These are phyloP conservation scores for Punctoribates punctum DNA, from an alignment of 2,888 invertebrate species.

Conservation along the genomic window DNA sequence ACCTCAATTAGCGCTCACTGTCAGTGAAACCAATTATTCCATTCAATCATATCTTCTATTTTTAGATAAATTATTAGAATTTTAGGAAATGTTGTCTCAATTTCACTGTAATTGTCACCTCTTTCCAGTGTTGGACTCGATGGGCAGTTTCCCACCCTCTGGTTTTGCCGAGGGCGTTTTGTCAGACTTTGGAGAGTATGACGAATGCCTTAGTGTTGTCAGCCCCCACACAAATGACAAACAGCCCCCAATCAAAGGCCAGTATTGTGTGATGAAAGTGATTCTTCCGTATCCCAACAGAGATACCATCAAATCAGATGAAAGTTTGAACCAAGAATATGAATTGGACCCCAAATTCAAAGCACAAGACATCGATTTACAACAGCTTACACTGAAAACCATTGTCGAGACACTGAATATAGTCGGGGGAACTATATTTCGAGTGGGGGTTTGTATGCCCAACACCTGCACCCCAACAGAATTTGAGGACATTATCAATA, in stretches of 20 bases:
- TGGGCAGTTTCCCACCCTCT: not conserved
- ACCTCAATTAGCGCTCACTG: too few species aligned
- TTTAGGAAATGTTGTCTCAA: not conserved
- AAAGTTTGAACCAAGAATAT: not conserved
- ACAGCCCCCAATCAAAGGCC: not conserved
- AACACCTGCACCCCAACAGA: not conserved
- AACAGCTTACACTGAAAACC: not conserved
- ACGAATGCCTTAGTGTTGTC: not conserved
- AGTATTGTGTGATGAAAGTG: conserved; percentile 13
- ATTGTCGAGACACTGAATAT: conserved; percentile 14
- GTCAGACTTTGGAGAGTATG: conserved; percentile 18
- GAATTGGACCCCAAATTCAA: not conserved
- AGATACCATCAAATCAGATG: not conserved
- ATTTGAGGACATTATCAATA: not conserved
- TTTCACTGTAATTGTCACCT: not conserved
- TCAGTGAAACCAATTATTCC: too few species aligned
- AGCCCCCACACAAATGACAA: not conserved
- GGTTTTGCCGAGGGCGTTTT: conserved; percentile 12
- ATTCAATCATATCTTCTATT: not conserved
- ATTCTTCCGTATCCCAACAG: not conserved
- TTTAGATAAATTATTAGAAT: not conserved
- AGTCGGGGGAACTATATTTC: not conserved
- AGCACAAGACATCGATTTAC: not conserved
- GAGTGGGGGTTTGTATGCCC: conserved; percentile 2
- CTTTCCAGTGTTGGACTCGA: conserved; percentile 2